Base-by-base conservation (phyloP, 1,140 invertebrate species). In the Heliothis subflexa region DNA sequence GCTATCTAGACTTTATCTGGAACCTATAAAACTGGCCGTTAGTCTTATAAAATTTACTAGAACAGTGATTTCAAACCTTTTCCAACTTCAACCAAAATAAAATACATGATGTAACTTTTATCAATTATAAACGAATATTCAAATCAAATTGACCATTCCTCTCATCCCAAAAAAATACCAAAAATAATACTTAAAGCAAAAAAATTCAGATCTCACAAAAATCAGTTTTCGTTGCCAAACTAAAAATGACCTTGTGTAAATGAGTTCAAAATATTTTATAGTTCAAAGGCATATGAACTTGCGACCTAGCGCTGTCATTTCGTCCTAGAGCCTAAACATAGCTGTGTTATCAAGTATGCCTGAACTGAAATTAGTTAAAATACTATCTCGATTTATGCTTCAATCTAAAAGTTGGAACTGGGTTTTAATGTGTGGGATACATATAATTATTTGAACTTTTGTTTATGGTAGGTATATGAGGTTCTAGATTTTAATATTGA, bases 271-370 rank as follows among this genome's bases (percentile, higher is more conserved):
- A 50, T 70, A 50, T 52, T 28, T 13, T 70, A 52, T 70, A 70
- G 66, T 70, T 70, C 47, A 70, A 70, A 50, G 47, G 66, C 52
- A 28, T 14, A 13, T 70, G 66, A 70, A 50, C 66, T n/a, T 70
- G 3, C 13, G 33, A 70, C 66, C 18, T 21, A 25, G 9, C 12
- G 13, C 64, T 21, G 47, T 70, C 18, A 11, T 21, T 25, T 68
- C 28, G 64, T 14, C 64, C 64, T 47, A 50, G 45, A 47, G 12
- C 45, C 11, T 11, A 47, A 64, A 45, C 9, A 64, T 18, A 64
- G 7, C 61, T 16, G 40, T 55, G 10, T 9, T 55, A 7, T 18
- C 9, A 55, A 16, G 16, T 18, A 16, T 2, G n/a, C 7, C n/a
- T 54, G n/a, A 54, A 54, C 16, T n/a, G 5, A 54, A 54, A 9